These are phyloP conservation scores for Enteromius anoplus DNA, from an alignment of 2,797 vertebrate species.

Conservation along the genomic window DNA sequence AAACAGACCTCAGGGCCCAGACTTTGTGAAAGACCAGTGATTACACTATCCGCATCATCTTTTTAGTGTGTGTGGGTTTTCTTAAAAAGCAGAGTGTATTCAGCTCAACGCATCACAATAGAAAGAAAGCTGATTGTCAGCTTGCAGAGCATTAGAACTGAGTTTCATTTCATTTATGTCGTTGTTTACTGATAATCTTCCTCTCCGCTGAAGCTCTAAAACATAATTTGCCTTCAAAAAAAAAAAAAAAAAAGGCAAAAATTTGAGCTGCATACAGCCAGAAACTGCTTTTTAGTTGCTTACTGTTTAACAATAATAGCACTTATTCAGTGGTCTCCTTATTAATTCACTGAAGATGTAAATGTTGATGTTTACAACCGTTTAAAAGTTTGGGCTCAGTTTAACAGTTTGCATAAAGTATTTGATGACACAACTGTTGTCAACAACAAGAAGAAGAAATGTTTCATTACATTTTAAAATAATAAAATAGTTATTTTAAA, in stretches of 20 bases:
- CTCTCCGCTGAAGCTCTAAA: constrained; percentile 20
- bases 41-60: constrained; percentile 10
- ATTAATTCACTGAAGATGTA: not conserved
- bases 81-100: constrained; percentile 10
- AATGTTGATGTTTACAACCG: not conserved
- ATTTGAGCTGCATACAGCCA: not conserved
- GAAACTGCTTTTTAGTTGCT: not conserved
- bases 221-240: not conserved
- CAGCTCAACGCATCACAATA: not conserved
- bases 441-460: not conserved
- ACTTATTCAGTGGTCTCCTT: not conserved
- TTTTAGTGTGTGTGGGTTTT: constrained; percentile 5
- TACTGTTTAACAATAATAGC: constrained; percentile 7
- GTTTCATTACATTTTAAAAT: not conserved
- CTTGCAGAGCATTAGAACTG: not conserved
- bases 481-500: not conserved
- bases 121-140: constrained; percentile 12
- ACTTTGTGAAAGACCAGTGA: constrained; percentile 44
- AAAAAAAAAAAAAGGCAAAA: not conserved
- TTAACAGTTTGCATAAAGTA: too few relatives aligned
- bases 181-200: constrained; percentile 7
- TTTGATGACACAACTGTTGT: not conserved
- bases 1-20: constrained; percentile 31
- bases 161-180: constrained; percentile 1
- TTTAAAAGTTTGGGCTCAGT: constrained; percentile 4